Evolutionary conservation across 2,797 vertebrate species (phyloP).

Genomic region (Peromyscus eremicus): DNA sequence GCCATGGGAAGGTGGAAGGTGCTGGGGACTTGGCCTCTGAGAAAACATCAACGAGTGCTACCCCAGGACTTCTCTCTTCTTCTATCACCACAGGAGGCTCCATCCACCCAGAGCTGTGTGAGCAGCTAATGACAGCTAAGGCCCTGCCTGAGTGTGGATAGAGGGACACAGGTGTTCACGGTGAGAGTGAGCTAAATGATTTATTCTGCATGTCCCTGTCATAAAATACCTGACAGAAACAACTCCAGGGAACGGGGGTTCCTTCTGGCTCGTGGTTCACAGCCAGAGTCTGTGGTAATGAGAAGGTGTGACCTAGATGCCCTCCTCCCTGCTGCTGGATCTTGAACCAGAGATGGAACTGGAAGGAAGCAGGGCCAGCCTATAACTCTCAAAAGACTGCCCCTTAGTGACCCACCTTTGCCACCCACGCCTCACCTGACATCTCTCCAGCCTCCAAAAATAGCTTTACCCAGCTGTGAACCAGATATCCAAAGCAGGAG

Average conservation of each 20-base stretch:
- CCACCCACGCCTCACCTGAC: neutral
- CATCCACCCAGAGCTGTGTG: neutral
- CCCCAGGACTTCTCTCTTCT: neutral
- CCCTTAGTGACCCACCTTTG: neutral
- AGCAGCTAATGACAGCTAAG: neutral
- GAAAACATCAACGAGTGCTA: neutral
- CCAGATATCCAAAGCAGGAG: neutral
- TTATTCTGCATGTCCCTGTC: neutral
- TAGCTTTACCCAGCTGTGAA: neutral
- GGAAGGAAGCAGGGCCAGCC: neutral
- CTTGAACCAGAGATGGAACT: neutral
- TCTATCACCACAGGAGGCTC: neutral
- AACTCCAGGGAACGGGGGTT: neutral
- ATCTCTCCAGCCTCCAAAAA: neutral
- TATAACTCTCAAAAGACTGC: neutral
- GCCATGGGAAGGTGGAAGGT: rapidly evolving
- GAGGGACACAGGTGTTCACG: neutral
- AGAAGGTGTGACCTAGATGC: neutral
- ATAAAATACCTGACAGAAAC: neutral
- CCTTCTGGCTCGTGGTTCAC: neutral
- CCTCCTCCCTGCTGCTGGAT: neutral
- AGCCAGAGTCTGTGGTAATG: neutral
- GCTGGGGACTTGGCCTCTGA: neutral
- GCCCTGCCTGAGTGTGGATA: neutral
- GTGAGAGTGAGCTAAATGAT: neutral